A percentile compares a stretch with the other conserved stretches of the same genome.
Evolutionary conservation across 2,888 invertebrate genomes (phyloP).

Genomic region (Encarsia formosa): DNA sequence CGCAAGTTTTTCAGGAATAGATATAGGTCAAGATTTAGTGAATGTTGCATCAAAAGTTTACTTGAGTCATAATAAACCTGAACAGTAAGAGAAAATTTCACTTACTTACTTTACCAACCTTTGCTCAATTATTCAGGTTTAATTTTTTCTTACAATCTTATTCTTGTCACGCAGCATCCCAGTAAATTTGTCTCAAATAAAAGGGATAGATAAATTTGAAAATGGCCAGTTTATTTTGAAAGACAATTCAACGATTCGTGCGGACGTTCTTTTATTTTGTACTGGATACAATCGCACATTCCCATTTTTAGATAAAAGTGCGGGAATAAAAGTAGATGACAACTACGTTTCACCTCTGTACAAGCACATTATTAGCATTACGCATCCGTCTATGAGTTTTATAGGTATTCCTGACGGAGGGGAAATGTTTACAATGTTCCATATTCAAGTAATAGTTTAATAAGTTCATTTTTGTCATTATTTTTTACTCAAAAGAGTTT

Average conservation of each 20-base stretch:
- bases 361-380: conserved; percentile 72
- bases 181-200: not conserved
- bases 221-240: conserved; percentile 47
- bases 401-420: conserved; percentile 69
- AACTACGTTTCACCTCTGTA: conserved; percentile 69
- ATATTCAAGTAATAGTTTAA: too few relatives aligned
- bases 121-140: too few relatives aligned
- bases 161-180: not conserved
- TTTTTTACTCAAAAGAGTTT: too few relatives aligned
- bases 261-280: conserved; percentile 67
- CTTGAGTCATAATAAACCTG: conserved; percentile 57
- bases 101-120: too few relatives aligned
- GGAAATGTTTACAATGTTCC: conserved; percentile 66
- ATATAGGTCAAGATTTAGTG: conserved; percentile 65
- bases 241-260: conserved; percentile 58
- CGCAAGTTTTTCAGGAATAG: conserved; percentile 70
- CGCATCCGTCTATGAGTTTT: conserved; percentile 71
- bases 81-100: too few relatives aligned
- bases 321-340: conserved; percentile 52
- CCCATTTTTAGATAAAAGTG: conserved; percentile 64
- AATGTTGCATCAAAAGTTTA: conserved; percentile 54
- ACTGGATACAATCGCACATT: conserved; percentile 73
- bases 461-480: too few relatives aligned
- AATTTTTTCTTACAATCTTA: too few relatives aligned
- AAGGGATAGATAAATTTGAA: conserved; percentile 10